These are phyloP conservation scores for Chanos chanos DNA, from an alignment of 2,797 vertebrate genomes.

Conservation along the genomic window DNA sequence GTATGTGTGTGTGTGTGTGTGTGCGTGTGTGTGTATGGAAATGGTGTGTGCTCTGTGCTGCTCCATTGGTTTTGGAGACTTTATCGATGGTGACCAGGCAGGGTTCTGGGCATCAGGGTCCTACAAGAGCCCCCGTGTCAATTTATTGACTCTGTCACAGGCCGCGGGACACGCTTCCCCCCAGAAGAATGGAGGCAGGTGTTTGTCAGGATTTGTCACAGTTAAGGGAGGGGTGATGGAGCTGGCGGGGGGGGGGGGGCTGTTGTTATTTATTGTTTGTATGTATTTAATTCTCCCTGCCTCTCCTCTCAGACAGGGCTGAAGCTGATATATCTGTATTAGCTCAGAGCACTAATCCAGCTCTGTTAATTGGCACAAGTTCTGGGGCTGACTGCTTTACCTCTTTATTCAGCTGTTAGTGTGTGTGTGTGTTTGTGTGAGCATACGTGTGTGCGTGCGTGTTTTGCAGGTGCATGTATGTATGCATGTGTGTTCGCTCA, in stretches of 20 bases:
- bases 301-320: no score
- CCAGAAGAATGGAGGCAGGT: constrained; percentile 77
- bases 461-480: no score
- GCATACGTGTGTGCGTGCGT: not conserved
- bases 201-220: constrained; percentile 52
- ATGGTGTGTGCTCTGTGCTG: no score
- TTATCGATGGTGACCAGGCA: constrained; percentile 8
- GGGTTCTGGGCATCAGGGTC: constrained; percentile 67
- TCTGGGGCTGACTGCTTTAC: constrained; percentile 68
- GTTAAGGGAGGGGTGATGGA: constrained; percentile 33
- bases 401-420: constrained; percentile 57
- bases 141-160: constrained; percentile 86
- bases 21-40: constrained; percentile 9
- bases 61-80: no score
- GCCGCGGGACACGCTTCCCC: constrained; percentile 72
- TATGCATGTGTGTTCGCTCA: not conserved
- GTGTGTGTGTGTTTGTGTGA: not conserved
- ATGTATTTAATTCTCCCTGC: constrained; percentile 47
- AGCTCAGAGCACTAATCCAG: constrained; percentile 66
- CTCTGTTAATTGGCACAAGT: constrained; percentile 30
- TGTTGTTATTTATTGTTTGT: constrained; percentile 55
- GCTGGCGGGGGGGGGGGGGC: constrained; percentile 33
- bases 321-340: constrained; percentile 67
- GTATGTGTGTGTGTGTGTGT: not conserved
- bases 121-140: constrained; percentile 70